Evolutionary conservation across 2,888 invertebrate species (phyloP).

Genomic region (Pammene aurita): DNA sequence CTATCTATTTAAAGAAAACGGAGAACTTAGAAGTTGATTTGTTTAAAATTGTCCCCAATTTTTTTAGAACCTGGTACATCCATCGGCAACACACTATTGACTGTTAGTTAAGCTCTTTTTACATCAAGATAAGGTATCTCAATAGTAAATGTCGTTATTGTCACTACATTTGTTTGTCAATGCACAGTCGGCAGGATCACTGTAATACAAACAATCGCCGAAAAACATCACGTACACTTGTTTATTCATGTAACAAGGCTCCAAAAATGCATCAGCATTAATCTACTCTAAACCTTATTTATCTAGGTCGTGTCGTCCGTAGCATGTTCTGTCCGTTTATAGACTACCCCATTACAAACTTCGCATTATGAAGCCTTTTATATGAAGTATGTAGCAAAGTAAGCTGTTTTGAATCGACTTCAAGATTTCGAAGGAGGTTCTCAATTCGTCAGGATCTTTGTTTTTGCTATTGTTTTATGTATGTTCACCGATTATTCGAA

Average conservation of each 20-base stretch:
- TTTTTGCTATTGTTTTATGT: too few species aligned
- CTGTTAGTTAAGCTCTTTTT: not conserved
- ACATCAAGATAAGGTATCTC: not conserved
- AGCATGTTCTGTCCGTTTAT: not conserved
- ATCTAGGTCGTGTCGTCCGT: constrained; percentile 25
- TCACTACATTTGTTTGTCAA: not conserved
- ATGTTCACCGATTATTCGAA: too few species aligned
- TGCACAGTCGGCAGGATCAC: constrained; percentile 18
- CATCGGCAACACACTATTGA: too few species aligned
- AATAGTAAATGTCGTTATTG: not conserved
- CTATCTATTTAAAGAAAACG: too few species aligned
- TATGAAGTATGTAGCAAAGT: too few species aligned
- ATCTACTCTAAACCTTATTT: constrained; percentile 13
- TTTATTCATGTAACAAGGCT: constrained; percentile 15
- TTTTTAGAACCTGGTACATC: too few species aligned
- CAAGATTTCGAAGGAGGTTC: too few species aligned
- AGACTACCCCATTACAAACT: not conserved
- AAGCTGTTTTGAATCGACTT: too few species aligned
- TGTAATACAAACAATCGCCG: constrained; percentile 9
- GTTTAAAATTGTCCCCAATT: too few species aligned
- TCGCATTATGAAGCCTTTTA: not conserved
- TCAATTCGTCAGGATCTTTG: too few species aligned
- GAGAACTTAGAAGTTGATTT: too few species aligned
- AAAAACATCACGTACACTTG: constrained; percentile 25
- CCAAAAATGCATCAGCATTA: constrained; percentile 32